These are phyloP conservation scores for Disparrhopalites patrizii DNA, from an alignment of 2,888 invertebrate species.

Conservation along the genomic window DNA sequence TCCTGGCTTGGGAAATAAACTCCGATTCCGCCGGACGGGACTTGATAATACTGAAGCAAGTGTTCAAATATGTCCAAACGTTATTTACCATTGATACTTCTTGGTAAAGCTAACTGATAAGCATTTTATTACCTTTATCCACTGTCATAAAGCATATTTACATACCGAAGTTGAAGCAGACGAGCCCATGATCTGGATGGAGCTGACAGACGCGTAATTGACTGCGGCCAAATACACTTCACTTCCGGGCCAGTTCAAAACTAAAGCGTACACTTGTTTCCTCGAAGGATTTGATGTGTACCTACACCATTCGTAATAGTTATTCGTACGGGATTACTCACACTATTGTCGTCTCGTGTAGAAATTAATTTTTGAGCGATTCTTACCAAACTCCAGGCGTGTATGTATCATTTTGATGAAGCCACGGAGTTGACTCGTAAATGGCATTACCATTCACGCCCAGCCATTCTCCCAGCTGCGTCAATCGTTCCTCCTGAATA, in stretches of 20 bases:
- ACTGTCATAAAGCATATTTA: no score
- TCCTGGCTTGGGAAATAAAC: not conserved
- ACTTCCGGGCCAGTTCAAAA: not conserved
- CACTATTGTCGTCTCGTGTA: no score
- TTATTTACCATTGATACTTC: not conserved
- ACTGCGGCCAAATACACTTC: not conserved
- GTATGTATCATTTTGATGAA: conserved; percentile 73
- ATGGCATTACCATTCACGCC: conserved; percentile 53
- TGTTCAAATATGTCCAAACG: not conserved
- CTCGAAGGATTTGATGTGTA: not conserved
- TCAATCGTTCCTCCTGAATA: conserved; percentile 53
- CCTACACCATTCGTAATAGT: not conserved
- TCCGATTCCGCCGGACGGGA: not conserved
- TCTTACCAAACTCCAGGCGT: conserved; percentile 66
- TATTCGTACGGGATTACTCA: no score
- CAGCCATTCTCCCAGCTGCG: conserved; percentile 53
- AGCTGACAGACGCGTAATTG: not conserved
- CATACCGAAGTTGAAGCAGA: not conserved
- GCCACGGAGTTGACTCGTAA: conserved; percentile 55
- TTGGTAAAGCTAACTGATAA: not conserved
- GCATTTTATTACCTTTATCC: not conserved
- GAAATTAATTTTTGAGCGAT: no score
- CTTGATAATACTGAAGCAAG: not conserved
- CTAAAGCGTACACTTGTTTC: not conserved
- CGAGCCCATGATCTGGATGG: not conserved